These are phyloP conservation scores for Hedya salicella DNA, from an alignment of 2,888 invertebrate species.

Conservation along the genomic window DNA sequence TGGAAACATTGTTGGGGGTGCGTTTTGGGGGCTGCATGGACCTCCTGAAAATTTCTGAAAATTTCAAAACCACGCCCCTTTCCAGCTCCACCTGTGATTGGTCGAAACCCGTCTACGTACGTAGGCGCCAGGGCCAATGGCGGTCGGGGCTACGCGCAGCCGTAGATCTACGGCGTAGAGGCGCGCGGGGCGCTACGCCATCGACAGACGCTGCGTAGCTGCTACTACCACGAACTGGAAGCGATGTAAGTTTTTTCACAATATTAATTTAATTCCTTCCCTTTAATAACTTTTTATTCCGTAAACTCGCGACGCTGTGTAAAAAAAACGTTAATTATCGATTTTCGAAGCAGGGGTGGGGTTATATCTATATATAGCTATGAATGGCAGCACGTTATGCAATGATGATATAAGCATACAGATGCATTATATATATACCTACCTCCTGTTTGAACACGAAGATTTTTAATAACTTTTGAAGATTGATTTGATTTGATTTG, in stretches of 20 bases:
- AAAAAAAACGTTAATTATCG: conserved; percentile 13
- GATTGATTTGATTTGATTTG: too few species aligned
- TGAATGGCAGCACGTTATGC: conserved; percentile 47
- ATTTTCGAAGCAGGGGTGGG: conserved; percentile 29
- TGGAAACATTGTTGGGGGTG: conserved; percentile 63
- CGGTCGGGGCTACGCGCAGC: conserved; percentile 74
- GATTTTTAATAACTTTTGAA: too few species aligned
- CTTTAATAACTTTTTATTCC: background rate
- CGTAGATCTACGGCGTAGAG: conserved; percentile 69
- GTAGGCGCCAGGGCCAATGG: conserved; percentile 72
- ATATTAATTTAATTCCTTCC: conserved; percentile 20
- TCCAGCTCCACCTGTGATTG: conserved; percentile 72
- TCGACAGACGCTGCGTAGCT: conserved; percentile 80
- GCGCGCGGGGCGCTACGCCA: conserved; percentile 76
- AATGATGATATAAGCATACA: conserved; percentile 30
- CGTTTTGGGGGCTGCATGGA: conserved; percentile 56
- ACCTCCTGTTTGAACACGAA: too few species aligned
- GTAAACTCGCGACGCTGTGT: background rate
- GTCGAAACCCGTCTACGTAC: conserved; percentile 67
- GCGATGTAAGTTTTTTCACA: conserved; percentile 72
- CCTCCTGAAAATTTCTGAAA: conserved; percentile 82
- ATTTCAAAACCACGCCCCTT: conserved; percentile 75
- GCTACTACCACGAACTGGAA: conserved; percentile 77
- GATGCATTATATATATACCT: too few species aligned
- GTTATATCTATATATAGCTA: conserved; percentile 45